Evolutionary conservation across 2,888 invertebrate species (phyloP).

Genomic region (Phania funesta): DNA sequence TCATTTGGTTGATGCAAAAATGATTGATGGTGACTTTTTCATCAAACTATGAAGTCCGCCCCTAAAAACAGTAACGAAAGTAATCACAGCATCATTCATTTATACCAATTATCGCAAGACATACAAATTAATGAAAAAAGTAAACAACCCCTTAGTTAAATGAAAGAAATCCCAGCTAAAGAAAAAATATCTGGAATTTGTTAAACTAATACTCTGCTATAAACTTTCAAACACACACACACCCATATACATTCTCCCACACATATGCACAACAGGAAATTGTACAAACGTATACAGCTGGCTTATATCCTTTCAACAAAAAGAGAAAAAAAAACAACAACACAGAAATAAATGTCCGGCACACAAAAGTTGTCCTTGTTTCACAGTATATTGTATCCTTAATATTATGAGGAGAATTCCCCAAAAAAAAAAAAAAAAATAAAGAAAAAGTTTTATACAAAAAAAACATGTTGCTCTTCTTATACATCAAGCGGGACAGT

Average conservation of each 20-base stretch:
- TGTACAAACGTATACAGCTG: slow-evolving; percentile 20
- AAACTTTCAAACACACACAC: neutral
- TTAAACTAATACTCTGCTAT: neutral
- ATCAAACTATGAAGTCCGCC: too few species aligned
- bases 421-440: neutral
- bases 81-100: slow-evolving; percentile 22
- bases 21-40: too few species aligned
- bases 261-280: neutral
- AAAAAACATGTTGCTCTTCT: slow-evolving; percentile 50
- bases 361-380: neutral
- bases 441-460: slow-evolving; percentile 1
- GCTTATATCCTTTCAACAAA: slow-evolving; percentile 15
- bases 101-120: slow-evolving; percentile 8
- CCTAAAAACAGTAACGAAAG: too few species aligned
- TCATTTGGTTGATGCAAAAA: too few species aligned
- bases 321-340: neutral
- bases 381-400: neutral
- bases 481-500: slow-evolving; percentile 9
- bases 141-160: neutral
- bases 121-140: neutral
- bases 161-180: neutral
- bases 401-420: slow-evolving; percentile 2
- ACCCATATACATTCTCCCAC: neutral
- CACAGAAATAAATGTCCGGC: neutral
- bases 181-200: neutral